Evolutionary conservation across 2,888 invertebrate species (phyloP), one percentile per base, ranked within the genome.

Genomic region (Unio pictorum): DNA sequence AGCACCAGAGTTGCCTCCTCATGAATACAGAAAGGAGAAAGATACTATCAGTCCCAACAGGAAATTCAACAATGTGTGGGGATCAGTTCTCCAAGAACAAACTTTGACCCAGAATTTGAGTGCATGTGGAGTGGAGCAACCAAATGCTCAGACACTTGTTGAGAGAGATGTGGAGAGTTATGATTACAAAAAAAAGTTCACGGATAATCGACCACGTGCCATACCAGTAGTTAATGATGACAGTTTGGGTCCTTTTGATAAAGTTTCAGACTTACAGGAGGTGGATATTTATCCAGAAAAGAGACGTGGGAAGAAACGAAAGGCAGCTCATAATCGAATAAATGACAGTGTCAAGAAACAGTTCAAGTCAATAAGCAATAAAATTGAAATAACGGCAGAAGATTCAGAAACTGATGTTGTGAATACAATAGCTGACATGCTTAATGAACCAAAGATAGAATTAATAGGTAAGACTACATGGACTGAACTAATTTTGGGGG

Each of bases 11-110:
- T 45, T 45, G 45, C 45, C 45, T 15, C 3, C 45, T 15, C 55
- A n/a, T 18, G 30, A 60, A 28, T 56, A 54, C 15, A 20, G 30
- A 6, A 20, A 26, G 23, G n/a, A 55, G 15, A 55, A 45, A 45
- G 45, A 45, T 45, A 45, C 45, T 3, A 45, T 15, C 8, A 45
- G 45, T 45, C 26, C 64, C 11, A 69, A 55, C n/a, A 77, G 75
- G 57, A 80, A 93, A 70, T 94, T 94, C 89, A 95, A 95, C 85
- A 94, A 94, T 89, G 92, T 96, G 78, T 96, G 96, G 96, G 92
- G 92, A 79, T 91, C 91, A 3, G 92, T 92, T 75, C 89, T 92
- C n/a, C 93, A 95, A 91, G 95, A 96, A 87, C 95, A 95, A 80
- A 92, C 94, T 0, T 90, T 96, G 66, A 94, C 94, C 45, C 94